Evolutionary conservation across 2,888 invertebrate species (phyloP).

Genomic region (Erebia aethiops): DNA sequence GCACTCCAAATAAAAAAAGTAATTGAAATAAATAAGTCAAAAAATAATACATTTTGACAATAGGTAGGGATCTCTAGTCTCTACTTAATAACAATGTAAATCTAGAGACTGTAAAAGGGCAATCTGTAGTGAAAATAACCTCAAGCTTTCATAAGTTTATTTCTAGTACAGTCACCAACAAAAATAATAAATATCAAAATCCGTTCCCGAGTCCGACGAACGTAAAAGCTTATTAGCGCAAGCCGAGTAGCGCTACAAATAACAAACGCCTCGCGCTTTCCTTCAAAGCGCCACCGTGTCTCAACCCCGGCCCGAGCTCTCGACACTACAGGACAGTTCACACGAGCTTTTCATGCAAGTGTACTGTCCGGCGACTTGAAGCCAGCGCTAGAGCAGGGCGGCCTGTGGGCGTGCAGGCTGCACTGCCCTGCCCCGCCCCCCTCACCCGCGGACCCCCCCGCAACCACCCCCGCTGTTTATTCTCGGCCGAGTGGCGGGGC

Average conservation of each 20-base stretch:
- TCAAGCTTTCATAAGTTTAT: too few species aligned
- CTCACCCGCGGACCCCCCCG: slow-evolving; percentile 46
- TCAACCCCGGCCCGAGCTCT: slow-evolving; percentile 28
- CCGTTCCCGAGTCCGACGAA: background rate
- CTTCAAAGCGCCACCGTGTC: slow-evolving; percentile 30
- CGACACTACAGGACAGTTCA: background rate
- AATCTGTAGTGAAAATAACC: too few species aligned
- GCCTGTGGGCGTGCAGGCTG: slow-evolving; percentile 79
- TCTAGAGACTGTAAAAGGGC: too few species aligned
- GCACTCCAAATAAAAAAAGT: too few species aligned
- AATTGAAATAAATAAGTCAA: too few species aligned
- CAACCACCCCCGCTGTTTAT: slow-evolving; percentile 75
- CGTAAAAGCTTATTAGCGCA: slow-evolving; percentile 11
- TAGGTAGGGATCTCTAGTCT: too few species aligned
- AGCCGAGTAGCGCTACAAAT: slow-evolving; percentile 6
- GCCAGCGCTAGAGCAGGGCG: slow-evolving; percentile 60
- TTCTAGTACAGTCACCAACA: background rate
- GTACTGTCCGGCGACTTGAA: slow-evolving; percentile 48
- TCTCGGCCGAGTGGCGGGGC: slow-evolving; percentile 76
- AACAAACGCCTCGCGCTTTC: slow-evolving; percentile 24
- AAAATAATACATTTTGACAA: too few species aligned
- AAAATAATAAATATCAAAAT: background rate
- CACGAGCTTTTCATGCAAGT: slow-evolving; percentile 42
- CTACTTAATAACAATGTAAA: too few species aligned
- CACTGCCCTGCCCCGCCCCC: slow-evolving; percentile 58